Percentiles rank a stretch among this genome's conserved stretches.
Conservation (phyloP, 2,113 vertebrate species). For the Taxidea taxus region DNA sequence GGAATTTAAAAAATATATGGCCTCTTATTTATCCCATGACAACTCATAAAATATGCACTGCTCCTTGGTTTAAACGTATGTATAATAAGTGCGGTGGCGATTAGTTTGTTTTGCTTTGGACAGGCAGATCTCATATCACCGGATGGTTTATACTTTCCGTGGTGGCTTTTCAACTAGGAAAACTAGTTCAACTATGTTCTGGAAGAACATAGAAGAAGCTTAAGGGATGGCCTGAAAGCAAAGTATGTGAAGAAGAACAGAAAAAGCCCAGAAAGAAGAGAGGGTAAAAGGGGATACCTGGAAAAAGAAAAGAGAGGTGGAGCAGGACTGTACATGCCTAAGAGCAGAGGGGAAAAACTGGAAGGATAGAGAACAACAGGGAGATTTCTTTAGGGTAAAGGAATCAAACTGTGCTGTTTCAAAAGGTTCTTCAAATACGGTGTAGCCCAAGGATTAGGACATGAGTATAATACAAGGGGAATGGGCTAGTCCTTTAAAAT, state of each 20-base stretch:
- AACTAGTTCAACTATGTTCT: too few species aligned
- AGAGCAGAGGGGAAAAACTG: neutral
- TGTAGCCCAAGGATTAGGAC: neutral
- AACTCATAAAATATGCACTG: neutral
- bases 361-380: neutral
- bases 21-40: neutral
- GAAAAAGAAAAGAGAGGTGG: neutral
- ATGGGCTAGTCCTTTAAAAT: constrained; percentile 32
- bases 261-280: neutral
- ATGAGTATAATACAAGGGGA: neutral
- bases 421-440: neutral
- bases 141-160: neutral
- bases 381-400: neutral
- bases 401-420: neutral
- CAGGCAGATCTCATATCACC: neutral
- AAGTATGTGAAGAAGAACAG: neutral
- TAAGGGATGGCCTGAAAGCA: neutral
- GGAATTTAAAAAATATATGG: neutral
- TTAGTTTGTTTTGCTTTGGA: neutral
- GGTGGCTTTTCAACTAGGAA: neutral
- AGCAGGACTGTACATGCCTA: neutral
- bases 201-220: neutral
- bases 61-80: neutral
- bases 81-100: neutral
- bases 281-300: neutral